Evolutionary conservation across 2,888 invertebrate genomes (phyloP).

Genomic region (Achlya flavicornis): DNA sequence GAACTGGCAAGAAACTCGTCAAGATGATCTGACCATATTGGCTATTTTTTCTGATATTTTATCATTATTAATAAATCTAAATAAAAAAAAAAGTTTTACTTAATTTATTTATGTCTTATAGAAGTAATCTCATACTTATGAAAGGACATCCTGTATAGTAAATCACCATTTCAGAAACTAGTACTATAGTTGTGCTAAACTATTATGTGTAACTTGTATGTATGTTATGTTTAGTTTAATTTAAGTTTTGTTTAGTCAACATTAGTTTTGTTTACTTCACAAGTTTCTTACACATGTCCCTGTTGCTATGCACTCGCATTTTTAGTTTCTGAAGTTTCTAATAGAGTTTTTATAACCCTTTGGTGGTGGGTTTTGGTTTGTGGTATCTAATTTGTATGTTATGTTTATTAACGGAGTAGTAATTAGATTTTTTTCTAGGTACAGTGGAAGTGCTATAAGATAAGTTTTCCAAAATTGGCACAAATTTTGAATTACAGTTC

Average conservation of each 20-base stretch:
- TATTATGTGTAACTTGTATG: constrained; percentile 44
- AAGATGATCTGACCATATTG: no score
- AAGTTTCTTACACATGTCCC: neutral
- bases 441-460: neutral
- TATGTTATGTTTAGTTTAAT: constrained; percentile 31
- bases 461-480: neutral
- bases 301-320: constrained; percentile 9
- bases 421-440: neutral
- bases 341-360: neutral
- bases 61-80: no score
- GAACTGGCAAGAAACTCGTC: no score
- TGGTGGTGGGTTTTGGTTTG: neutral
- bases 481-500: no score
- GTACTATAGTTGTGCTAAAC: neutral
- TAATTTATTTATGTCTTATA: no score
- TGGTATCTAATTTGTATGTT: neutral
- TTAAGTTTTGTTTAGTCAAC: constrained; percentile 22
- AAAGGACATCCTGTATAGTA: no score
- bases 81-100: no score
- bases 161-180: constrained; percentile 5
- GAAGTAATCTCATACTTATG: no score
- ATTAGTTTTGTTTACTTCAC: constrained; percentile 21
- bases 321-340: neutral
- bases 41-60: no score
- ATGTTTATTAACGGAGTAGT: no score